phyloP scores from a whole-genome alignment of 2,113 vertebrate genomes.

The Campylomormyrus tamandua region DNA sequence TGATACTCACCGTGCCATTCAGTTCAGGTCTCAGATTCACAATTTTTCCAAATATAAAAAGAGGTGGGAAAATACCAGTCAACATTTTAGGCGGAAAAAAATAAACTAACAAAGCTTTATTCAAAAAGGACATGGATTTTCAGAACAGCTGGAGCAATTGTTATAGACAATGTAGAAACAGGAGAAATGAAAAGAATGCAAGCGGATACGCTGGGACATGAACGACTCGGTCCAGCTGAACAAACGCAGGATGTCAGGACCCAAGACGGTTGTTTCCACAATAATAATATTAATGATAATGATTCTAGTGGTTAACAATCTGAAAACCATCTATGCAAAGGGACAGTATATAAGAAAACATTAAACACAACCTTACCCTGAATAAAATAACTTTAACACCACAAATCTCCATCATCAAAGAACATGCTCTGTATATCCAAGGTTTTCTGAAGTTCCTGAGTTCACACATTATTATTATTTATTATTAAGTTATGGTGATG shows the following conservation, averaged over 20 bases:
- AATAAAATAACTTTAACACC: background rate
- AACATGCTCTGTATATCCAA: background rate
- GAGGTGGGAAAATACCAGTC: conserved; percentile 37
- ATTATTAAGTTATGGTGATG: background rate
- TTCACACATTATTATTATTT: background rate
- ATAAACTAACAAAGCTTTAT: conserved; percentile 16
- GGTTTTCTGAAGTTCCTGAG: background rate
- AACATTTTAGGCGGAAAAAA: conserved; percentile 43
- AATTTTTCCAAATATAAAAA: conserved; percentile 58
- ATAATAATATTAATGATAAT: background rate
- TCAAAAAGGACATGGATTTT: background rate
- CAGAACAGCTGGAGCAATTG: conserved; percentile 9
- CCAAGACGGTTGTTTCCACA: background rate
- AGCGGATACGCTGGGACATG: background rate
- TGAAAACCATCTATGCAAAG: background rate
- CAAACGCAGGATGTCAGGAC: background rate
- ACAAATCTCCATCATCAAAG: background rate
- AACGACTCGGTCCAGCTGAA: background rate
- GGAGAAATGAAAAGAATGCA: conserved; percentile 6
- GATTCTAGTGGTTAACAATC: background rate
- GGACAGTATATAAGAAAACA: background rate
- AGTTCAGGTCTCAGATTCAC: conserved; percentile 57
- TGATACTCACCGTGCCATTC: conserved; percentile 47
- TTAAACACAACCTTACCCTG: background rate
- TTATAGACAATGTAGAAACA: conserved; percentile 1